Percentiles rank a stretch among this genome's conserved stretches.
Conservation (phyloP, 1,140 invertebrate genomes). For the Venustaconcha ellipsiformis region DNA sequence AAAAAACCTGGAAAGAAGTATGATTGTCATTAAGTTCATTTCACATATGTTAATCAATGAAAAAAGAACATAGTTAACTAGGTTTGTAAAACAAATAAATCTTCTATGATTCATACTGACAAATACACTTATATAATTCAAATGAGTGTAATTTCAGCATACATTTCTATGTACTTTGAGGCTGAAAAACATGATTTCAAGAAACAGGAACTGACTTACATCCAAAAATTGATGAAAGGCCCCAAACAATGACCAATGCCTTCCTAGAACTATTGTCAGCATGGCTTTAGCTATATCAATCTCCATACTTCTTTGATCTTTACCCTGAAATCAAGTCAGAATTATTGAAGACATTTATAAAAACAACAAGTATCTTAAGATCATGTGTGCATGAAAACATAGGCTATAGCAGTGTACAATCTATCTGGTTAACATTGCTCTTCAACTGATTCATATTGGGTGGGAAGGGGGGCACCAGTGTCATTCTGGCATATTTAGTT, state of each 20-base stretch:
- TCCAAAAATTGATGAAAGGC: conserved; percentile 89
- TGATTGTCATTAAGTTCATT: no score
- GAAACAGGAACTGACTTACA: conserved; percentile 47
- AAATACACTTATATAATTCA: not conserved
- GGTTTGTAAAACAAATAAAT: not conserved
- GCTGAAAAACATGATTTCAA: no score
- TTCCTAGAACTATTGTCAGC: conserved; percentile 86
- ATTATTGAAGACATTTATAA: not conserved
- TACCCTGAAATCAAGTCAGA: conserved; percentile 77
- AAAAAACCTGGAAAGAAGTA: no score
- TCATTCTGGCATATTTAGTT: no score
- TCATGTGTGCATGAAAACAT: no score
- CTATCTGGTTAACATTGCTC: no score
- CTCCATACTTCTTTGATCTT: conserved; percentile 94
- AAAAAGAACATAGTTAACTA: no score
- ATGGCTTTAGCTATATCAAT: conserved; percentile 91
- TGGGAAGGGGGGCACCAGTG: no score
- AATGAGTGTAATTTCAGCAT: not conserved
- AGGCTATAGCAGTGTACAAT: no score
- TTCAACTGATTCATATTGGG: no score
- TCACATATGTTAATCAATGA: no score
- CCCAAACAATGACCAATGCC: conserved; percentile 85
- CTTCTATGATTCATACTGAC: not conserved
- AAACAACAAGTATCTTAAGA: not conserved
- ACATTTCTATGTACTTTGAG: no score